phyloP scores from a whole-genome alignment of 2,797 vertebrate genomes.

The Catostomus latipinnis region DNA sequence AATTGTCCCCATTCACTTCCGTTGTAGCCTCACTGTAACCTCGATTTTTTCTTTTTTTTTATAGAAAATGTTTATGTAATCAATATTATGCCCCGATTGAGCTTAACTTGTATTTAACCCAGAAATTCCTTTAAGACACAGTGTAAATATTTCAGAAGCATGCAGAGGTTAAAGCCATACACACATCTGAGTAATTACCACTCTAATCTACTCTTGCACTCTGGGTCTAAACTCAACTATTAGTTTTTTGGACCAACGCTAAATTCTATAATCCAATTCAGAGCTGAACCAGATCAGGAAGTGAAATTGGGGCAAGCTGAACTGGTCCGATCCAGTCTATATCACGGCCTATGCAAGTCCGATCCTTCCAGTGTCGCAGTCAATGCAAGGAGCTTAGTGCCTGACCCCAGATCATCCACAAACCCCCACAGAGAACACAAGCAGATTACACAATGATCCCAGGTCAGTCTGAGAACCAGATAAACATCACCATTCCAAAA shows the following conservation, averaged over 20 bases:
- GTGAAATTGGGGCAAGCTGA: not conserved
- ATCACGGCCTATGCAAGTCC: constrained; percentile 3
- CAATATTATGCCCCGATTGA: too few relatives aligned
- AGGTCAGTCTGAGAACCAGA: constrained; percentile 35
- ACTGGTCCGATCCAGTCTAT: not conserved
- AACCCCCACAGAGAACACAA: constrained; percentile 28
- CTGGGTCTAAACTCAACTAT: constrained; percentile 10
- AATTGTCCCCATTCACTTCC: too few relatives aligned
- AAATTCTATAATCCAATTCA: constrained; percentile 7
- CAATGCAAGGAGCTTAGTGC: constrained; percentile 19
- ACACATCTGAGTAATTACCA: not conserved
- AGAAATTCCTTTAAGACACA: not conserved
- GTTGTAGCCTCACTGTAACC: too few relatives aligned
- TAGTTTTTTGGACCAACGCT: not conserved
- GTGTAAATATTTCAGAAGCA: not conserved
- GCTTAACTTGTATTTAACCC: too few relatives aligned
- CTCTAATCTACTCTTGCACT: constrained; percentile 11
- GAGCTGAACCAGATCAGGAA: not conserved
- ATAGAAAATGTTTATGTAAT: too few relatives aligned
- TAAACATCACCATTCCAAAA: constrained; percentile 3
- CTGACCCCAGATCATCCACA: constrained; percentile 46
- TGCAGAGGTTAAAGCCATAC: not conserved
- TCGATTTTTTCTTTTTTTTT: too few relatives aligned
- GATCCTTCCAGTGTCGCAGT: not conserved
- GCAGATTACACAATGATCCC: constrained; percentile 49